Percentiles rank a stretch among this genome's conserved stretches.
Conservation (phyloP, 2,113 vertebrate genomes). For the Aldabrachelys gigantea region DNA sequence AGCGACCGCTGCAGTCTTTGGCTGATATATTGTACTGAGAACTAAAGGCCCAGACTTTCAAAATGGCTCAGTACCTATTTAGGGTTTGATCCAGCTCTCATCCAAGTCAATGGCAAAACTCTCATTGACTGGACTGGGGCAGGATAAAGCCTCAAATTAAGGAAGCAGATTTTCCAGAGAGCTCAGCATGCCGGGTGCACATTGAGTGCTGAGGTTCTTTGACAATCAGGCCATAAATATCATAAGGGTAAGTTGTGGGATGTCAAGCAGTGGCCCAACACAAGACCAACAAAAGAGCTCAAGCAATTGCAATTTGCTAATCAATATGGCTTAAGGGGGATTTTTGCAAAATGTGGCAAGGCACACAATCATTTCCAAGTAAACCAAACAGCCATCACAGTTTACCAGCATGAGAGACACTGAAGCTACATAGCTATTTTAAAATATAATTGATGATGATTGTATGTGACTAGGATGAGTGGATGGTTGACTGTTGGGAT, state of each 20-base stretch:
- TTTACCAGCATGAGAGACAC: neutral
- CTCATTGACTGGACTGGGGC: neutral
- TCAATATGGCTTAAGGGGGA: neutral
- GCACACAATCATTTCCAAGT: neutral
- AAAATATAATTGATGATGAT: neutral
- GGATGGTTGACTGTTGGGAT: neutral
- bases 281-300: neutral
- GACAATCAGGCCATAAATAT: neutral
- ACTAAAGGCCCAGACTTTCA: neutral
- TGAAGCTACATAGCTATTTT: neutral
- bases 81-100: fast-evolving
- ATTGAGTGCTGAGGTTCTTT: neutral
- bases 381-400: neutral
- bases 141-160: neutral
- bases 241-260: neutral
- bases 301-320: neutral
- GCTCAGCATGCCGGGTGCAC: too few relatives aligned
- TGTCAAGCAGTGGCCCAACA: fast-evolving
- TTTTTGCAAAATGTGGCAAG: neutral
- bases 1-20: neutral
- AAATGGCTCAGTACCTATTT: neutral
- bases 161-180: neutral
- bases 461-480: neutral
- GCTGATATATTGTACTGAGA: too few relatives aligned
- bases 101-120: neutral